Conservation (phyloP, 2,888 invertebrate species). For the Clistopyga incitator region DNA sequence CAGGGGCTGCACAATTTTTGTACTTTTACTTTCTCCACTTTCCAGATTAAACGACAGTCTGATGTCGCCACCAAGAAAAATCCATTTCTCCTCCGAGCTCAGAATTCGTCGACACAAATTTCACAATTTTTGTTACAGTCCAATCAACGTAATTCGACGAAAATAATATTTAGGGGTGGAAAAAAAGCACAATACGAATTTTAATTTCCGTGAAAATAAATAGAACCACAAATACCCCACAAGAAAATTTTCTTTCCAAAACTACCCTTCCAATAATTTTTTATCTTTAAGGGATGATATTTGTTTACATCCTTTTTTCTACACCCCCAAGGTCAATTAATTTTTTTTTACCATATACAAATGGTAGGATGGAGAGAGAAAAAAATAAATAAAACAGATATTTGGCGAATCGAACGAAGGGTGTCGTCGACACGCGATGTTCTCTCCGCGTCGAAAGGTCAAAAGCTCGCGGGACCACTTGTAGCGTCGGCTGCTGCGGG, state of each 20-base stretch:
- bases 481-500: conserved; percentile 46
- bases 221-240: conserved; percentile 10
- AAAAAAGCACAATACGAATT: conserved; percentile 19
- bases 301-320: neutral
- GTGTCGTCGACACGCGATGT: conserved; percentile 10
- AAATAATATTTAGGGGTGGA: neutral
- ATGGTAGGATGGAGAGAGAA: neutral
- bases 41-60: neutral
- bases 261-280: neutral
- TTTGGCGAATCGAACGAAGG: neutral
- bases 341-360: neutral
- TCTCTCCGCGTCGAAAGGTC: conserved; percentile 14
- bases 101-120: conserved; percentile 3
- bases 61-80: conserved; percentile 17
- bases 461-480: conserved; percentile 61
- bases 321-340: neutral
- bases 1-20: conserved; percentile 49
- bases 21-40: no score
- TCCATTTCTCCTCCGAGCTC: neutral
- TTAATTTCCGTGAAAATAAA: neutral
- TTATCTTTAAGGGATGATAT: neutral
- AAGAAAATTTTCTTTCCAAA: neutral
- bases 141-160: neutral
- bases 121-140: conserved; percentile 14
- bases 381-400: neutral